Base-by-base conservation (phyloP, 2,797 vertebrate genomes). In the Chloroceryle inda region DNA sequence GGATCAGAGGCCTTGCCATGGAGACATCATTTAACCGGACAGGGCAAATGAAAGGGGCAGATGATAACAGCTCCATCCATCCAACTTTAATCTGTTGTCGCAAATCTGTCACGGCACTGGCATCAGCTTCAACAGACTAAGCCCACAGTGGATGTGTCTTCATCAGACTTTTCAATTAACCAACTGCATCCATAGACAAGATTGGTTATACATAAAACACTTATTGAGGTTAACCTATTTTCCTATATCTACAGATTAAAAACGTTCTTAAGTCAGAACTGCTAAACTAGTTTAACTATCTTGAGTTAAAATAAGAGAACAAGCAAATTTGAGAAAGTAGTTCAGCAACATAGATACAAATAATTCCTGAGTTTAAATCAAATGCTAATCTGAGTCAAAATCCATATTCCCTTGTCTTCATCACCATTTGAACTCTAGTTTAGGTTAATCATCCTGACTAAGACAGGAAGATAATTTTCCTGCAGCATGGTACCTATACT, bases 71-170 rank as follows among this genome's bases (percentile, higher is more conserved):
- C 55, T 89, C 55, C 42, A 95, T 91, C 62, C 82, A 89, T 79
- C 35, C 80, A 84, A 17, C 24, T 92, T 95, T 55, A 79, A 92
- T 76, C 11, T 33, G 24, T 9, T 55, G 35, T 20, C 86, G 67
- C 77, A 96, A 92, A 94, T 90, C 69, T 88, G 67, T 55, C 88
- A 90, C 79, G 90, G 73, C 31, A 35, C 35, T 49, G 44, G 77
- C 63, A 88, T 14, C 55, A 79, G 29, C 47, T 82, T 74, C 83
- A 85, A 23, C 44, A 90, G 37, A 84, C 53, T 35, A 83, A 92
- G 33, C 19, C 27, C 71, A 53, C 29, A 76, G 59, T 0, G 2
- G 81, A 63, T 1, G 0, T 52, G 29, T 26, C 45, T 82, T 84
- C 63, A 67, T 45, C 52, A 82, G 74, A 73, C 29, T 92, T 63